Percentiles rank a stretch among this genome's conserved stretches.
Conservation (phyloP, 2,113 vertebrate species). For the Hylia prasina region DNA sequence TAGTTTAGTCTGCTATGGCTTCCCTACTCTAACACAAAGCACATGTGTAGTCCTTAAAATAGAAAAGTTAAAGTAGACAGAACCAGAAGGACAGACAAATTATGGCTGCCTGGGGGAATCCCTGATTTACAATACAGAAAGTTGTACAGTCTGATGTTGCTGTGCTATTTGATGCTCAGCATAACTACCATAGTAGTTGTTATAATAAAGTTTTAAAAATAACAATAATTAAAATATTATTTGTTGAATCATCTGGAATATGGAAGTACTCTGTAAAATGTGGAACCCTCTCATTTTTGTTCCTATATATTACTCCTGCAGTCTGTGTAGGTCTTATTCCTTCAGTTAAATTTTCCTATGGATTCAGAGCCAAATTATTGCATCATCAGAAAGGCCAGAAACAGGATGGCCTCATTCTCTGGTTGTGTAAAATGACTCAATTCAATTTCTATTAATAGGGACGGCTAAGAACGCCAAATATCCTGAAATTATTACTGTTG, state of each 20-base stretch:
- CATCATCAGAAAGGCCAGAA: neutral
- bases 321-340: neutral
- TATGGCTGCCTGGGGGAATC: constrained; percentile 18
- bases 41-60: constrained; percentile 48
- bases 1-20: constrained; percentile 26
- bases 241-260: neutral
- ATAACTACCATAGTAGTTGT: neutral
- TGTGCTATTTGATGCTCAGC: neutral
- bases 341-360: constrained; percentile 1
- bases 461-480: neutral
- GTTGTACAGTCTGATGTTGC: neutral
- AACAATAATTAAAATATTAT: neutral
- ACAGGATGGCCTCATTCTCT: neutral
- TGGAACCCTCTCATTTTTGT: neutral
- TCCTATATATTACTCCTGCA: neutral
- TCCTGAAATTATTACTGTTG: neutral
- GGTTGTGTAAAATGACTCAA: neutral
- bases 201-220: neutral
- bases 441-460: neutral
- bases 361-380: neutral
- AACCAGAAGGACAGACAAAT: constrained; percentile 20
- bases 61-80: constrained; percentile 42
- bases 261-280: neutral
- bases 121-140: neutral
- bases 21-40: constrained; percentile 45